Percentiles rank a stretch among this genome's conserved stretches.
These are phyloP conservation scores for Sialis fuliginosa DNA, from an alignment of 2,888 invertebrate species.

Conservation along the genomic window DNA sequence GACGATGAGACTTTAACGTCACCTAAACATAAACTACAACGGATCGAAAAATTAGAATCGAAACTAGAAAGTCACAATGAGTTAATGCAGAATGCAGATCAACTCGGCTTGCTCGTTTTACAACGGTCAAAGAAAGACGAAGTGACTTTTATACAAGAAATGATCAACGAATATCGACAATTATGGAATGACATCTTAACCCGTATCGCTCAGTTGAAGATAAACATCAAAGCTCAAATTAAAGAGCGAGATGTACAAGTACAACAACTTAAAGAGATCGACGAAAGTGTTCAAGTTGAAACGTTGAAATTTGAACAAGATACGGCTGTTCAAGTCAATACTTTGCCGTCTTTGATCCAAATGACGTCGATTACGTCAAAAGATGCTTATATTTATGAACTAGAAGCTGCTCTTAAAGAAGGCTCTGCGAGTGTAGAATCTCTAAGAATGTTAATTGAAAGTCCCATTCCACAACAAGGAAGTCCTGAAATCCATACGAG, in stretches of 20 bases:
- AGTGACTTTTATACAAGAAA: conserved; percentile 32
- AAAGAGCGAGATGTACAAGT: conserved; percentile 17
- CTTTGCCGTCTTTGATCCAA: conserved; percentile 39
- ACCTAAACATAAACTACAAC: conserved; percentile 23
- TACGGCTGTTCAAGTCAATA: conserved; percentile 66
- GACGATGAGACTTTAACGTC: conserved; percentile 26
- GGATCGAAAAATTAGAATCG: conserved; percentile 33
- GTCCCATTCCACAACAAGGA: conserved; percentile 33
- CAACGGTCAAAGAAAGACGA: conserved; percentile 35
- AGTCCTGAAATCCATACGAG: conserved; percentile 38
- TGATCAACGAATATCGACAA: conserved; percentile 47
- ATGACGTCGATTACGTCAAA: conserved; percentile 61
- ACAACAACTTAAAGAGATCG: conserved; percentile 24
- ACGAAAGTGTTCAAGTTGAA: conserved; percentile 49
- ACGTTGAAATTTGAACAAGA: conserved; percentile 61
- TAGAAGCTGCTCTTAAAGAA: conserved; percentile 55
- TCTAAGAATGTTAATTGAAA: conserved; percentile 43
- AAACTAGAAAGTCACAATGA: conserved; percentile 33
- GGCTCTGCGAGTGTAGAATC: conserved; percentile 46
- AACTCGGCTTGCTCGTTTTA: conserved; percentile 39
- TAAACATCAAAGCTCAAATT: conserved; percentile 21
- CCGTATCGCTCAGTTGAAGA: conserved; percentile 29
- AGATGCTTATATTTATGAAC: conserved; percentile 64
- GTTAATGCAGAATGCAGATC: conserved; percentile 36
- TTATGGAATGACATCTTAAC: conserved; percentile 42